These are phyloP conservation scores for Baryphthengus martii DNA, from an alignment of 2,113 vertebrate genomes.

Conservation along the genomic window DNA sequence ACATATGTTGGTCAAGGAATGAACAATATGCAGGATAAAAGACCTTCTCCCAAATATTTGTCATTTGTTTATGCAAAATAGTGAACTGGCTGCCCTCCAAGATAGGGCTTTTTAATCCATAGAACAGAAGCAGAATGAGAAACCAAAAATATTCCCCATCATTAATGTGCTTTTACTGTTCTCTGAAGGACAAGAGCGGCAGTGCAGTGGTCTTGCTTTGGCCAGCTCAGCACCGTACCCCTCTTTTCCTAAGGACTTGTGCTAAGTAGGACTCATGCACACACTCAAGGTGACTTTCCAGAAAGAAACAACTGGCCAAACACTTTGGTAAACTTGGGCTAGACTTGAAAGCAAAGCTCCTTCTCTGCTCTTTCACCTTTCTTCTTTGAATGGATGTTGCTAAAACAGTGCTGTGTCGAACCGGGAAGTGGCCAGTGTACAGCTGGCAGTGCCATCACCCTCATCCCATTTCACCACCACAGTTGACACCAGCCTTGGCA, in stretches of 20 bases:
- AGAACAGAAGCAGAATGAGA: neutral
- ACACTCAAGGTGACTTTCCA: fast-evolving
- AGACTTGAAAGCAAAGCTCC: neutral
- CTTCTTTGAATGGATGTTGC: neutral
- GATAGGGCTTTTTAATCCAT: neutral
- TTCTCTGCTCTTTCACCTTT: neutral
- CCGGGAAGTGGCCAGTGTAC: fast-evolving
- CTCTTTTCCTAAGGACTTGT: neutral
- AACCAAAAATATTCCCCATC: neutral
- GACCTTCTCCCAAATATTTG: neutral
- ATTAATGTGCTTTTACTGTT: neutral
- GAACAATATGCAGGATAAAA: neutral
- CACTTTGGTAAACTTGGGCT: neutral
- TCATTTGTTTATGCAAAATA: neutral
- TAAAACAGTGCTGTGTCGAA: neutral
- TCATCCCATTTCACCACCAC: neutral
- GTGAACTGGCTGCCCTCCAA: neutral
- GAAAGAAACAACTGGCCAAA: neutral
- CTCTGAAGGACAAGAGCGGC: neutral
- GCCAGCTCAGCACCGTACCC: neutral
- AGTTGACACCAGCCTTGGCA: neutral
- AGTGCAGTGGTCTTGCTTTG: neutral
- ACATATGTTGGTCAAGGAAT: neutral
- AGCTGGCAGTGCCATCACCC: neutral
- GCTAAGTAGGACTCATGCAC: neutral